Base-by-base conservation (phyloP, 2,888 invertebrate genomes). In the Patella depressa region DNA sequence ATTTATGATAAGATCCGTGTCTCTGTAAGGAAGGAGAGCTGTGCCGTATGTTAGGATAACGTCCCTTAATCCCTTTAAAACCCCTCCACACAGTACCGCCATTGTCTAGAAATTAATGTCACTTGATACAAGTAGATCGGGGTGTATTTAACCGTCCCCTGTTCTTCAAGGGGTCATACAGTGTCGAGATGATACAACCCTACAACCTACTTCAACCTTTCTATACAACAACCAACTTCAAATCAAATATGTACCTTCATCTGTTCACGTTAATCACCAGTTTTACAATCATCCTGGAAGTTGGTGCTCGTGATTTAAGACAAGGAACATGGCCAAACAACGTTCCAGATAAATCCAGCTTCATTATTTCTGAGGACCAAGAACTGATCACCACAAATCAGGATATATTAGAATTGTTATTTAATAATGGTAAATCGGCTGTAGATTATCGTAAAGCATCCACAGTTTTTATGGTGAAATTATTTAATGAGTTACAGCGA, bases 391-490 rank as follows among this genome's bases (percentile, higher is more conserved):
- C 69, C 34, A 15, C 75, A 3, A 24, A 29, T 3, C 53, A 53
- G 29, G 71, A 75, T 29, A 80, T 81, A 14, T 77, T 80, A 71
- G 59, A 79, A 65, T 80, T 80, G 57, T 79, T 81, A 57, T 82
- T 76, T 77, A 79, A 80, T 29, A 83, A 80, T 53, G 80, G 83
- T n/a, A 75, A 78, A n/a, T 78, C 72, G n/a, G 79, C 59, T 1
- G 75, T 74, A 34, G 79, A 79, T 71, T 80, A 79, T 57, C 78
- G 75, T 9, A 84, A 82, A 71, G 79, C 91, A 94, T 95, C 88
- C 3, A 84, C 84, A 4, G 80, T 81, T 45, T 89, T 87, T 78
- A 86, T 89, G 83, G 79, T 88, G 73, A 80, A 83, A 57, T 83
- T 89, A 11, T 89, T 87, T 72, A 83, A 87, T 65, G 79, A 85